phyloP scores from a whole-genome alignment of 2,888 invertebrate genomes.

The Vannuccia rotundouncinata region DNA sequence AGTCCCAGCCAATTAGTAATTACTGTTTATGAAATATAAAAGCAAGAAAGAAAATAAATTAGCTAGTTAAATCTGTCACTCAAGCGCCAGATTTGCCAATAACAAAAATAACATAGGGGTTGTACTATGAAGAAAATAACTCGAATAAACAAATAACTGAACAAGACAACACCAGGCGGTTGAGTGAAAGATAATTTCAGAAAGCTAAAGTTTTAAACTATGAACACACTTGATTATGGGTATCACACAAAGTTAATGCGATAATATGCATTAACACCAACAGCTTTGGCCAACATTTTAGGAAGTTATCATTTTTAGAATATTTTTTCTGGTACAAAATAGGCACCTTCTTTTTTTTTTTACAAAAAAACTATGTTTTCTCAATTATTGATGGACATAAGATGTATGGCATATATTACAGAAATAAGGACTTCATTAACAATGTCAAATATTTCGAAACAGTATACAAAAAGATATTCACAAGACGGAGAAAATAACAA shows the following conservation, averaged over 20 bases:
- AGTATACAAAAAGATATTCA: neutral
- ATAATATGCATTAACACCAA: neutral
- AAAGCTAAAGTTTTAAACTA: neutral
- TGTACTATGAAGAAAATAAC: neutral
- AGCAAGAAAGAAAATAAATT: neutral
- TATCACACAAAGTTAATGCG: neutral
- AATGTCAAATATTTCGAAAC: neutral
- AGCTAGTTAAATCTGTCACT: neutral
- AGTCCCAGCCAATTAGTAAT: neutral
- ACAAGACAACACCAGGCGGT: neutral
- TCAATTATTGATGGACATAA: neutral
- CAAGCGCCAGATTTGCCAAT: neutral
- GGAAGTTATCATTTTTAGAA: neutral
- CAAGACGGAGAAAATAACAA: neutral
- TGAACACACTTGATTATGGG: neutral
- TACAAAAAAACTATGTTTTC: neutral
- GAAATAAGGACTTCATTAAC: neutral
- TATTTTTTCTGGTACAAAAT: neutral
- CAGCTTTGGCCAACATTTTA: neutral
- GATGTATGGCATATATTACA: neutral
- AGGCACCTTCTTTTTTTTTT: neutral
- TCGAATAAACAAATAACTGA: neutral
- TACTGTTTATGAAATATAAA: neutral
- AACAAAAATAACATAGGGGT: neutral
- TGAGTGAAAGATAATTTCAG: neutral